These are phyloP conservation scores for Chlorodrepanis virens DNA, from an alignment of 2,113 vertebrate species.

Conservation along the genomic window DNA sequence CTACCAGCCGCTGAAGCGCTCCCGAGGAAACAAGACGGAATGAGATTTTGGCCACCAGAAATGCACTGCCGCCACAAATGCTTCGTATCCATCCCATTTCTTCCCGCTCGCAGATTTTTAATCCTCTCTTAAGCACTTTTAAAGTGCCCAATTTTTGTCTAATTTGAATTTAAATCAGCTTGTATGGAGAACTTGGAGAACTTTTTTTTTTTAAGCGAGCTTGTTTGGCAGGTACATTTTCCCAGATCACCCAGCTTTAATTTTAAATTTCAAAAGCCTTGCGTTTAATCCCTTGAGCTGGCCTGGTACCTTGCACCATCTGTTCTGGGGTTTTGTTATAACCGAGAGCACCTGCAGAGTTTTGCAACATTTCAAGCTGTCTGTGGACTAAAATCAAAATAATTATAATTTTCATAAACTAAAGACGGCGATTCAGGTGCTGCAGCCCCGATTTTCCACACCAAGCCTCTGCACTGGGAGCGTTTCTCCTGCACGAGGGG, in stretches of 20 bases:
- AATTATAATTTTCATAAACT: slow-evolving; percentile 80
- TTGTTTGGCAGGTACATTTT: slow-evolving; percentile 76
- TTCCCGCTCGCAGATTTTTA: slow-evolving; percentile 36
- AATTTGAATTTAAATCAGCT: slow-evolving; percentile 78
- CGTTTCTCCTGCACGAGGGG: background rate
- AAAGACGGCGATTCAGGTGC: slow-evolving; percentile 59
- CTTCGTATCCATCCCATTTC: background rate
- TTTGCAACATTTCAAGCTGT: slow-evolving; percentile 83
- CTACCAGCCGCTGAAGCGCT: accelerated
- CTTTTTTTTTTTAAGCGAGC: slow-evolving; percentile 57
- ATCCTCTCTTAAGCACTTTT: slow-evolving; percentile 63
- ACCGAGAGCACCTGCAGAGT: slow-evolving; percentile 79
- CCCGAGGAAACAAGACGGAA: background rate
- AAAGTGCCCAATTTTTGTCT: slow-evolving; percentile 71
- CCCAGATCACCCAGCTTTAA: slow-evolving; percentile 79
- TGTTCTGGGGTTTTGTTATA: slow-evolving; percentile 83
- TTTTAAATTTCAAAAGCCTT: slow-evolving; percentile 84
- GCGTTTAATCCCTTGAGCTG: slow-evolving; percentile 82
- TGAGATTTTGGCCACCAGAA: background rate
- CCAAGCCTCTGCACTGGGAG: background rate
- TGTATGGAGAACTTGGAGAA: slow-evolving; percentile 71
- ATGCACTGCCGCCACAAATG: background rate
- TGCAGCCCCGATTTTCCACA: slow-evolving; percentile 45
- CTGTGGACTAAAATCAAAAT: slow-evolving; percentile 79
- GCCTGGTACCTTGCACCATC: slow-evolving; percentile 81